These are phyloP conservation scores for Xanthorhoe designata DNA, from an alignment of 2,888 invertebrate species.

Conservation along the genomic window DNA sequence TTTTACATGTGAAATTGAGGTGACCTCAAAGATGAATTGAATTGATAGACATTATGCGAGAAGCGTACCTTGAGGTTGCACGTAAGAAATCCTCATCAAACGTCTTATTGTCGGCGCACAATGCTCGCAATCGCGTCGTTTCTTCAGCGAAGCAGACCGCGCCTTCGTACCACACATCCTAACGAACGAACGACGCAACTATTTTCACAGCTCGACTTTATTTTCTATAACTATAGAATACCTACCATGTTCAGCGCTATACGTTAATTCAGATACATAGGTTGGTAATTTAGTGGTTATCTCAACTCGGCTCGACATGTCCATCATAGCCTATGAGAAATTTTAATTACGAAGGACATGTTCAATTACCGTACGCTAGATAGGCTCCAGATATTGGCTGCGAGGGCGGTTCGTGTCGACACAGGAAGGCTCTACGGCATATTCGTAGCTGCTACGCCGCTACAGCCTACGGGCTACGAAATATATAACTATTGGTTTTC, in stretches of 20 bases:
- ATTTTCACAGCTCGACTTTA: background rate
- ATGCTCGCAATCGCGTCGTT: constrained; percentile 65
- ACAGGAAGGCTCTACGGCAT: constrained; percentile 17
- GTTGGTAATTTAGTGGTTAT: constrained; percentile 14
- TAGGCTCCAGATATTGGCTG: constrained; percentile 43
- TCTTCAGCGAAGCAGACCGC: constrained; percentile 38
- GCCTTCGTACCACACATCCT: constrained; percentile 25
- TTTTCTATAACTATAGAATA: background rate
- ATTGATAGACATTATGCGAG: constrained; percentile 20
- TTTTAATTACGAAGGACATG: constrained; percentile 76
- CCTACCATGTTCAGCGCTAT: background rate
- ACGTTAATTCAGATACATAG: background rate
- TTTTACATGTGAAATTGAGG: constrained; percentile 17
- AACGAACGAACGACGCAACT: constrained; percentile 7
- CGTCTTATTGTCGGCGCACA: constrained; percentile 68
- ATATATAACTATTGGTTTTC: background rate
- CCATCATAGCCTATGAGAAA: constrained; percentile 55
- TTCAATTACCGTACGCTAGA: constrained; percentile 71
- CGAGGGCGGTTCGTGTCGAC: constrained; percentile 10
- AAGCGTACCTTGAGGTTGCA: constrained; percentile 29
- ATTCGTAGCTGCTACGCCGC: constrained; percentile 29
- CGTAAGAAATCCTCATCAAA: constrained; percentile 63
- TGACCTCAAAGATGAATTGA: constrained; percentile 6
- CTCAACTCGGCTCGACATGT: constrained; percentile 24
- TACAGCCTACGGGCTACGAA: constrained; percentile 10